phyloP scores from a whole-genome alignment of 2,888 invertebrate genomes.

The Ecdyonurus torrentis region DNA sequence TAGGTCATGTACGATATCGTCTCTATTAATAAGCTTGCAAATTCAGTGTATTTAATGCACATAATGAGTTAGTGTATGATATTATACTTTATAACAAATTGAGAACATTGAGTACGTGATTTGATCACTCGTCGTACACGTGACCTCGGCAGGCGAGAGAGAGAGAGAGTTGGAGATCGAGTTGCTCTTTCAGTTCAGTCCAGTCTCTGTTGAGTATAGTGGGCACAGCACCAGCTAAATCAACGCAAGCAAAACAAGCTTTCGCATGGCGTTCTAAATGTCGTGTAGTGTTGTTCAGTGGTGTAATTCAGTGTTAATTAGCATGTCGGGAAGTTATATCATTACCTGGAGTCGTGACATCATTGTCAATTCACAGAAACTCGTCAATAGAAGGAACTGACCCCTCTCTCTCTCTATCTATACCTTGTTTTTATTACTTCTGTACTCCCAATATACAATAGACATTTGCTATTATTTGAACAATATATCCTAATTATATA shows the following conservation, averaged over 20 bases:
- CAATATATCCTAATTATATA: background rate
- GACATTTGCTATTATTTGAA: background rate
- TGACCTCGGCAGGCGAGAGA: background rate
- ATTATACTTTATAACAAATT: no score
- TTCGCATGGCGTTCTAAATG: no score
- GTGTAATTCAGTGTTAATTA: slow-evolving; percentile 19
- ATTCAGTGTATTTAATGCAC: no score
- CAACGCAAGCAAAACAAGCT: no score
- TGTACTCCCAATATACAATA: background rate
- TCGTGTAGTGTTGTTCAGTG: background rate
- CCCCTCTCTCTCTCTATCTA: background rate
- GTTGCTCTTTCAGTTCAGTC: background rate
- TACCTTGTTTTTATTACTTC: no score
- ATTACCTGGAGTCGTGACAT: slow-evolving; percentile 88
- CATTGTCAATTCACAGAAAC: slow-evolving; percentile 81
- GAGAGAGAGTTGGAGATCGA: background rate
- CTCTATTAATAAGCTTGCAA: no score
- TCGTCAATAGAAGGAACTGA: slow-evolving; percentile 69
- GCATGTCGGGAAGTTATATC: slow-evolving; percentile 63
- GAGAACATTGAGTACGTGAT: no score
- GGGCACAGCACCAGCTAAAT: no score
- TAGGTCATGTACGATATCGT: no score
- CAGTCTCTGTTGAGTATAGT: background rate
- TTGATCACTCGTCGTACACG: background rate
- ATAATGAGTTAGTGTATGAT: no score